phyloP scores from a whole-genome alignment of 2,113 vertebrate genomes.

The Dasyprocta punctata region DNA sequence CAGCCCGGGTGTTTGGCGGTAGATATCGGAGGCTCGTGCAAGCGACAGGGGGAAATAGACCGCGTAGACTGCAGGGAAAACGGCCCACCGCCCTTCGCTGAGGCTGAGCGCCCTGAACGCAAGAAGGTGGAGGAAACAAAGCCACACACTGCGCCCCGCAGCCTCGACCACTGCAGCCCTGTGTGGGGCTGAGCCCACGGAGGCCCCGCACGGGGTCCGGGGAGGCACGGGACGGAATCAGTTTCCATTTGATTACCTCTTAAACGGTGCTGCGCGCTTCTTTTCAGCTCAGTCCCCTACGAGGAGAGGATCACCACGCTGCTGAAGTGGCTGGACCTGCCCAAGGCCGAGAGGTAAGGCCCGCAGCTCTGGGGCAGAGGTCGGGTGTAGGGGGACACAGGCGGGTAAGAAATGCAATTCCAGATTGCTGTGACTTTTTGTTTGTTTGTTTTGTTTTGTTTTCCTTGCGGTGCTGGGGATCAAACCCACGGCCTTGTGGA shows the following conservation, averaged over 20 bases:
- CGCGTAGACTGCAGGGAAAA: neutral
- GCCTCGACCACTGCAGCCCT: too few species aligned
- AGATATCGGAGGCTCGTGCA: neutral
- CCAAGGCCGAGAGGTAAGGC: slow-evolving; percentile 84
- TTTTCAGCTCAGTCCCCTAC: slow-evolving; percentile 77
- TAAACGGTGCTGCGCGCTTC: neutral
- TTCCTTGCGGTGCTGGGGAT: neutral
- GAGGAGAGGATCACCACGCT: slow-evolving; percentile 84
- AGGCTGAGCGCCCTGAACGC: neutral
- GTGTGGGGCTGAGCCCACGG: neutral
- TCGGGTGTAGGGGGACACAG: neutral
- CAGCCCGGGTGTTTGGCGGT: neutral
- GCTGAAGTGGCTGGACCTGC: slow-evolving; percentile 87
- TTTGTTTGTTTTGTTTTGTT: too few species aligned
- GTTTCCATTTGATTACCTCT: neutral
- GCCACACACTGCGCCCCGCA: neutral
- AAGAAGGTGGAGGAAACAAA: neutral
- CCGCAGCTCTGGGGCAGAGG: neutral
- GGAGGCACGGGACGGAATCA: neutral
- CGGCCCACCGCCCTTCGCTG: neutral
- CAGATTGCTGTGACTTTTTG: neutral
- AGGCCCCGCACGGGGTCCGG: neutral
- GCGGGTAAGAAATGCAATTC: neutral
- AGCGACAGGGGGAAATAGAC: neutral
- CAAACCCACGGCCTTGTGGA: neutral